A percentile compares a stretch with the other conserved stretches of the same genome.
Evolutionary conservation across 2,113 vertebrate genomes (phyloP).

Genomic region (Anoura caudifer): DNA sequence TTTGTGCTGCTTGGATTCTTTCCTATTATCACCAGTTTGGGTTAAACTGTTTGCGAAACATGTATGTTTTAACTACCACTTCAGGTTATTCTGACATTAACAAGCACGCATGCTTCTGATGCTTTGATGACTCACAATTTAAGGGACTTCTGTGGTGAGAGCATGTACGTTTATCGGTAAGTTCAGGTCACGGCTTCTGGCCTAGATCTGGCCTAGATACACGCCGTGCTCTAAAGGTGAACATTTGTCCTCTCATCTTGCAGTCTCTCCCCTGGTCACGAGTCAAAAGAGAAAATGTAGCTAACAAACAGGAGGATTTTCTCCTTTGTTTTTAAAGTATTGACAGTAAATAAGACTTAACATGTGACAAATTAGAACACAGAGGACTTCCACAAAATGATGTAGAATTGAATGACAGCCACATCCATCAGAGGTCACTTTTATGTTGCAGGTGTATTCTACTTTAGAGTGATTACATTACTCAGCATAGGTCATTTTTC

Average conservation of each 20-base stretch:
- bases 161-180: background rate
- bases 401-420: background rate
- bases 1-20: background rate
- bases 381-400: background rate
- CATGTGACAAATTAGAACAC: background rate
- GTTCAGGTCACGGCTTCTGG: fast-evolving
- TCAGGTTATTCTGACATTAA: background rate
- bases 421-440: background rate
- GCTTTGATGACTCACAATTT: background rate
- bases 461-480: background rate
- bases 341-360: background rate
- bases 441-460: background rate
- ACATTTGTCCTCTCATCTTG: background rate
- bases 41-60: background rate
- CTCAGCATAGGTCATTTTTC: background rate
- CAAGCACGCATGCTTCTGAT: background rate
- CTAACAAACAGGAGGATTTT: background rate
- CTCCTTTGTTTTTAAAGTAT: background rate
- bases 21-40: background rate
- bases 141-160: background rate
- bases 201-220: background rate
- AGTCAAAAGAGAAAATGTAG: background rate
- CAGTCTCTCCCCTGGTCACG: background rate
- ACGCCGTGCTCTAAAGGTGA: background rate
- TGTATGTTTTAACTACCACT: background rate